Evolutionary conservation across 2,888 invertebrate species (phyloP).

Genomic region (Pammene fasciana): DNA sequence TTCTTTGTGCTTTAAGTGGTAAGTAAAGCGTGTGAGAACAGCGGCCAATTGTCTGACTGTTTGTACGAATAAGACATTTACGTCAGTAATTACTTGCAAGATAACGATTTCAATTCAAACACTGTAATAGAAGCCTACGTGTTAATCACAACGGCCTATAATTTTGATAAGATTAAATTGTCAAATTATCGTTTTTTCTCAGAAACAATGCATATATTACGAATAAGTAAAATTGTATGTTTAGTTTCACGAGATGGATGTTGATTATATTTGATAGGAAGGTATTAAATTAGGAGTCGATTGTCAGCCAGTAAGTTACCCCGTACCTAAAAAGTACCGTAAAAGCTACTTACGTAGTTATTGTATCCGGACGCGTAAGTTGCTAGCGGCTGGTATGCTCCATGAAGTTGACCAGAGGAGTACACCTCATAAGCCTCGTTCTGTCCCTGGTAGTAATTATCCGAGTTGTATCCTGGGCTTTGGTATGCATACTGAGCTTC

Average conservation of each 20-base stretch:
- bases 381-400: slow-evolving; percentile 42
- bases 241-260: neutral
- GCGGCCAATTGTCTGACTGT: slow-evolving; percentile 6
- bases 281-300: no score
- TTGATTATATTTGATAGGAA: no score
- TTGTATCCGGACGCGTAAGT: slow-evolving; percentile 44
- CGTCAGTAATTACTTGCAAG: slow-evolving; percentile 11
- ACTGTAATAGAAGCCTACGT: slow-evolving; percentile 8
- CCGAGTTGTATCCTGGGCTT: neutral
- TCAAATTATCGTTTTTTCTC: neutral
- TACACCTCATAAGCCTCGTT: slow-evolving; percentile 22
- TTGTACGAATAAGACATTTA: slow-evolving; percentile 21
- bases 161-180: slow-evolving; percentile 8
- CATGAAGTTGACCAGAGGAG: slow-evolving; percentile 30
- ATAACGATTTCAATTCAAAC: slow-evolving; percentile 8
- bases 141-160: neutral
- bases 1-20: neutral
- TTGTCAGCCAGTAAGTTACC: neutral
- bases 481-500: slow-evolving; percentile 27
- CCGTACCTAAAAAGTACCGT: no score
- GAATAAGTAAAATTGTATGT: neutral
- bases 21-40: slow-evolving; percentile 1
- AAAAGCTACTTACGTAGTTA: slow-evolving; percentile 45
- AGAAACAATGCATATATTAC: neutral
- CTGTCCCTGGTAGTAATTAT: slow-evolving; percentile 26